These are phyloP conservation scores for Folsomia candida DNA, from an alignment of 2,888 invertebrate species.

Conservation along the genomic window DNA sequence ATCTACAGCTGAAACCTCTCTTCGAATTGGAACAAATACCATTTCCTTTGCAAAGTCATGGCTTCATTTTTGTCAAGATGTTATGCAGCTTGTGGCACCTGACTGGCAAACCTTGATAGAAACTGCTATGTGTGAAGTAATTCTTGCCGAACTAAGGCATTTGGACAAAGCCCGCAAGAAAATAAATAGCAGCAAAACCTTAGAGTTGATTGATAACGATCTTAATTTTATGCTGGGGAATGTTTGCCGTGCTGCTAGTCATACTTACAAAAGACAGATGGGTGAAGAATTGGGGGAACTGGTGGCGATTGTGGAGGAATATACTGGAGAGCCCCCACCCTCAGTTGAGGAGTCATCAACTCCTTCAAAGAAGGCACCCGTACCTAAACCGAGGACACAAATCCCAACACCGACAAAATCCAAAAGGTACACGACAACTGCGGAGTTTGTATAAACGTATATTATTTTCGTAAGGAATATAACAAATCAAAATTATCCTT, in stretches of 20 bases:
- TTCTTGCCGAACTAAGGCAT: slow-evolving; percentile 70
- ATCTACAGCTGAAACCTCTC: slow-evolving; percentile 61
- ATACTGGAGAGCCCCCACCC: slow-evolving; percentile 22
- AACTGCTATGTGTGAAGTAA: slow-evolving; percentile 69
- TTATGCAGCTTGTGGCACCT: slow-evolving; percentile 70
- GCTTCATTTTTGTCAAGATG: slow-evolving; percentile 70
- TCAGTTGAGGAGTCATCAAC: slow-evolving; percentile 17
- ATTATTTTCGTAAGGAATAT: no score
- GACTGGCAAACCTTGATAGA: slow-evolving; percentile 73
- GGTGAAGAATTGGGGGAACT: slow-evolving; percentile 50
- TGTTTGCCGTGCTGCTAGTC: slow-evolving; percentile 64
- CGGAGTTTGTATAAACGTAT: slow-evolving; percentile 24
- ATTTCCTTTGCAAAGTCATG: slow-evolving; percentile 75
- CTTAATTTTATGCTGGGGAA: slow-evolving; percentile 68
- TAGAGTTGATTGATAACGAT: slow-evolving; percentile 64
- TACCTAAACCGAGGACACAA: slow-evolving; percentile 37
- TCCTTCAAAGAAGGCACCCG: slow-evolving; percentile 36
- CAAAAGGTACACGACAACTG: slow-evolving; percentile 16
- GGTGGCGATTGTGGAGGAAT: slow-evolving; percentile 41
- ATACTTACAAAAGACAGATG: slow-evolving; percentile 59
- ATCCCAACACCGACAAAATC: slow-evolving; percentile 11
- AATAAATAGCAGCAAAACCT: slow-evolving; percentile 60
- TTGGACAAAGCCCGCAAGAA: slow-evolving; percentile 58
- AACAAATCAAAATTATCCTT: no score
- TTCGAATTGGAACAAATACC: slow-evolving; percentile 70